Conservation (phyloP, 2,797 vertebrate species). For the Rhodeus uyekii region DNA sequence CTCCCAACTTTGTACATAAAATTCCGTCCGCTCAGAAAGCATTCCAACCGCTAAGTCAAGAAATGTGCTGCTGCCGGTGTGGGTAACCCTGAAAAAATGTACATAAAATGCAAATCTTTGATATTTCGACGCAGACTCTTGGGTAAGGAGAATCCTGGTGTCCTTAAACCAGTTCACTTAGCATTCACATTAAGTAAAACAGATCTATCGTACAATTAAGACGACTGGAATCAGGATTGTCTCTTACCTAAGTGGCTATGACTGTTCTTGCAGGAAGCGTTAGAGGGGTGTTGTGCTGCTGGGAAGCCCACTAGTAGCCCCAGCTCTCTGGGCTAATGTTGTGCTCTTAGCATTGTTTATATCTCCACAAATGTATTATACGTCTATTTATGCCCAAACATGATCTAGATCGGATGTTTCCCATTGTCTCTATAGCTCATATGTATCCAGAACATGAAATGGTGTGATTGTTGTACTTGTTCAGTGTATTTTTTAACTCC, state of each 20-base stretch:
- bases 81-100: conserved; percentile 66
- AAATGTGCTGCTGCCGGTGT: conserved; percentile 72
- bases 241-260: conserved; percentile 75
- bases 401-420: conserved; percentile 70
- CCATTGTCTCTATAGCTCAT: conserved; percentile 60
- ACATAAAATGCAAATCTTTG: conserved; percentile 59
- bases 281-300: conserved; percentile 75
- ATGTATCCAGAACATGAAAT: conserved; percentile 68
- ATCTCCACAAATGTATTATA: conserved; percentile 70
- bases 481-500: conserved; percentile 59
- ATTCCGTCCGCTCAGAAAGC: conserved; percentile 75
- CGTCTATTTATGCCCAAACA: conserved; percentile 59
- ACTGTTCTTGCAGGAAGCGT: conserved; percentile 72
- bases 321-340: conserved; percentile 71
- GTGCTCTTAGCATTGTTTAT: conserved; percentile 73
- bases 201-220: conserved; percentile 61
- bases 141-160: conserved; percentile 70
- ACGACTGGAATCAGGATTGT: conserved; percentile 69
- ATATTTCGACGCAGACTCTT: conserved; percentile 71
- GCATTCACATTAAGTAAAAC: background rate
- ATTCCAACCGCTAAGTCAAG: conserved; percentile 75
- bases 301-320: conserved; percentile 74
- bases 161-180: background rate
- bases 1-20: conserved; percentile 59
- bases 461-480: conserved; percentile 72